Evolutionary conservation across 2,113 vertebrate genomes (phyloP).

Genomic region (Barnardius zonarius): DNA sequence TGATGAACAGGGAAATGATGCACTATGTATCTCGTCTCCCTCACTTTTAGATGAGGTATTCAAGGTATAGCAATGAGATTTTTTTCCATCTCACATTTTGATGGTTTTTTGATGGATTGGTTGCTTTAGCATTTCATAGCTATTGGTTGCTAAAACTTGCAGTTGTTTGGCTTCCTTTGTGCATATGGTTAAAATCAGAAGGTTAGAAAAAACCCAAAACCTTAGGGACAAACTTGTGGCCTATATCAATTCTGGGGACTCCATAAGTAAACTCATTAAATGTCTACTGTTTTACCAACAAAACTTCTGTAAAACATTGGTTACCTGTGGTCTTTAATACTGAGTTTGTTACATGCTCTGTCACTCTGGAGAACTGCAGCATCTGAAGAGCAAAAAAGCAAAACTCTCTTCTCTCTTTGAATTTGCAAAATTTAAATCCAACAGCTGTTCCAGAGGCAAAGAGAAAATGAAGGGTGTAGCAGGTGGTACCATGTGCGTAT

Average conservation of each 20-base stretch:
- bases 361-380: neutral
- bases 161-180: neutral
- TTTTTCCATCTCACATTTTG: neutral
- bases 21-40: neutral
- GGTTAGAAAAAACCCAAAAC: neutral
- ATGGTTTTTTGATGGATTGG: neutral
- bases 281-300: neutral
- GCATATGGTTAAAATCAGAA: neutral
- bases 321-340: neutral
- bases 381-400: neutral
- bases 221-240: neutral
- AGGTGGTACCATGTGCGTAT: constrained; percentile 33
- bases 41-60: neutral
- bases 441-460: constrained; percentile 22
- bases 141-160: neutral
- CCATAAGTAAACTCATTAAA: neutral
- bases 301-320: neutral
- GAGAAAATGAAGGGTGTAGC: neutral
- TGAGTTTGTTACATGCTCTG: neutral
- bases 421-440: neutral
- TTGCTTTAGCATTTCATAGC: neutral
- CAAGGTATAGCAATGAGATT: neutral
- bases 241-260: neutral
- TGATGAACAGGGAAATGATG: neutral
- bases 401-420: neutral